Conservation (phyloP, 2,797 vertebrate genomes). For the Poeciliopsis gracilis region DNA sequence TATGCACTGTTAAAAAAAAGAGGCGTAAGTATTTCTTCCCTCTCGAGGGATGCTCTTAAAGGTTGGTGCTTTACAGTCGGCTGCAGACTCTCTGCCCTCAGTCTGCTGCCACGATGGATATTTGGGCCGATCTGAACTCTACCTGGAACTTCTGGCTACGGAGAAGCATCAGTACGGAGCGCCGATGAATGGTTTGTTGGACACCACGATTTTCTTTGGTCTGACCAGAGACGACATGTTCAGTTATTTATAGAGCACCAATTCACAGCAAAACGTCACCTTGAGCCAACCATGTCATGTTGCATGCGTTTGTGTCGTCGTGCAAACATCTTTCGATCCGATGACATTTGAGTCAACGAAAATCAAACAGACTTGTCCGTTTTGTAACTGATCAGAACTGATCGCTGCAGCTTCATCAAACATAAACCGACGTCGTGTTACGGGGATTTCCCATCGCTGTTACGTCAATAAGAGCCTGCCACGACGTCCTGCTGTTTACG, state of each 20-base stretch:
- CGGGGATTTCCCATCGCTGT: constrained; percentile 17
- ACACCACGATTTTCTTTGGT: background rate
- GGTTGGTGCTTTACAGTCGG: too few species aligned
- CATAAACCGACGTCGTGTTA: background rate
- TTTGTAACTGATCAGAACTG: background rate
- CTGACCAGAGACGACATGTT: background rate
- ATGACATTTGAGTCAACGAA: background rate
- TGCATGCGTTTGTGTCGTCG: background rate
- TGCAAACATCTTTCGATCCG: background rate
- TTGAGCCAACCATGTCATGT: background rate
- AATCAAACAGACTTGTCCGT: background rate
- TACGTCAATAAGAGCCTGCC: constrained; percentile 19
- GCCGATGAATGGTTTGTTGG: background rate
- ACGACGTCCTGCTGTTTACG: constrained; percentile 43
- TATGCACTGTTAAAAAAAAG: too few species aligned
- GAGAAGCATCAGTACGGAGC: background rate
- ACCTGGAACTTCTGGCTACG: background rate
- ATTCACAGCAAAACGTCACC: background rate
- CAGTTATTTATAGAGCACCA: background rate
- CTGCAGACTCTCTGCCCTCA: too few species aligned
- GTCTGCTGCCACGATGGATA: too few species aligned
- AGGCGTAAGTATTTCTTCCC: too few species aligned
- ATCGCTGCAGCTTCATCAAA: background rate
- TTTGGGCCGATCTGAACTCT: background rate
- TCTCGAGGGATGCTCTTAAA: too few species aligned